These are phyloP conservation scores for Drosophila mojavensis DNA, from an alignment of 1,140 invertebrate species.

Conservation along the genomic window DNA sequence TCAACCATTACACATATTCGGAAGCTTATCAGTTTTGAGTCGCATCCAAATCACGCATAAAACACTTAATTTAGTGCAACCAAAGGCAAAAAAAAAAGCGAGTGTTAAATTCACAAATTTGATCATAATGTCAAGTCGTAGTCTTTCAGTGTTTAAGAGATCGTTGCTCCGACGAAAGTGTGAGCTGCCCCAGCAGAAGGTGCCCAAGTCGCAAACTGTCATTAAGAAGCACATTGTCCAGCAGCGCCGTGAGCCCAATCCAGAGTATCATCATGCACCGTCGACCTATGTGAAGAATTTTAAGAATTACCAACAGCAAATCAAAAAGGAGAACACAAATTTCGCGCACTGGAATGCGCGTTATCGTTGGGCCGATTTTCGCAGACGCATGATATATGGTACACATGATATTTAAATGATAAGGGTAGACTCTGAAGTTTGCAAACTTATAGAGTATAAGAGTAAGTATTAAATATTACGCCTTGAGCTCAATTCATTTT, in stretches of 20 bases:
- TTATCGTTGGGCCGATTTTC: slow-evolving; percentile 55
- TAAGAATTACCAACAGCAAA: slow-evolving; percentile 26
- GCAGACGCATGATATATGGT: slow-evolving; percentile 52
- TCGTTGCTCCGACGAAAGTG: neutral
- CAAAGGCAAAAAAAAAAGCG: too few species aligned
- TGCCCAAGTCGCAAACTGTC: neutral
- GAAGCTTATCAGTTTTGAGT: neutral
- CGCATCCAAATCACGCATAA: neutral
- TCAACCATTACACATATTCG: too few species aligned
- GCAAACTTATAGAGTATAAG: too few species aligned
- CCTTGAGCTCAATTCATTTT: too few species aligned
- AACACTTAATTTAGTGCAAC: too few species aligned
- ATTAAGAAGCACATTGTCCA: neutral
- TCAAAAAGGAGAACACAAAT: neutral
- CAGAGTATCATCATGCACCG: slow-evolving; percentile 53
- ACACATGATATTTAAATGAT: slow-evolving; percentile 36
- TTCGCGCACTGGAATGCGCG: slow-evolving; percentile 31
- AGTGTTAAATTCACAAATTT: neutral
- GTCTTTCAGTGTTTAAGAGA: neutral
- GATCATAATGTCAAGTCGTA: neutral
- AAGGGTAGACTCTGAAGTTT: too few species aligned
- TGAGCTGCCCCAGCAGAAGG: neutral
- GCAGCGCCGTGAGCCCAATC: slow-evolving; percentile 37
- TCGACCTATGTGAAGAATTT: slow-evolving; percentile 41
- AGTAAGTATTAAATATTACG: too few species aligned